Base-by-base conservation (phyloP, 2,113 vertebrate species). In the Spea bombifrons region DNA sequence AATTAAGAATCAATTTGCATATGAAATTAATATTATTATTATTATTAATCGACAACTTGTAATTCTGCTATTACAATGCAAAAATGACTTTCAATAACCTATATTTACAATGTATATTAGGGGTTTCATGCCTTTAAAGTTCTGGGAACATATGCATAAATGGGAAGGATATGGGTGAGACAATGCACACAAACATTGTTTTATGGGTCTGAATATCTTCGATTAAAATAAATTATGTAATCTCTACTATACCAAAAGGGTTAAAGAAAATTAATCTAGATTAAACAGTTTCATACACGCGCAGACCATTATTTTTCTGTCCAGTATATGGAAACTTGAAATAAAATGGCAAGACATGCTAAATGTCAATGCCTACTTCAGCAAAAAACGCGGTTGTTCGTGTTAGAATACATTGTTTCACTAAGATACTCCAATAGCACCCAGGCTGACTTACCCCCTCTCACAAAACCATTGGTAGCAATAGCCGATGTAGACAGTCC, bases 401-500 rank as follows among this genome's bases (percentile, higher is more conserved):
- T 57, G 55, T 10, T 59, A 8, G 12, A 59, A 59, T 13, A 53
- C 3, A 12, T 53, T 53, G 50, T 12, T 8, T 53, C 7, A 7
- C 50, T 59, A 9, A 59, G 55, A 59, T 9, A 59, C 55, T 30
- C 30, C 30, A 59, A 53, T 30, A 53, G 50, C 50, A 59, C 15
- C 55, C 8, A 59, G 55, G 4, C 4, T 12, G 55, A 59, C 55
- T 92, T 94, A 99, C 97, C 97, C 97, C 97, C 97, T 92, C 96
- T 93, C 57, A 99, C 96, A 86, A 98, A 99, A 6, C 97, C 97
- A 75, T 99, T 99, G 82, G 97, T 99, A 9, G 97, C 96, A 82
- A 99, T 99, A 69, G 97, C 97, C 65, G 97, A 98, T 4, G 97
- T 99, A 76, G 97, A 99, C 66, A 98, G 85, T 85, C 97, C 97